Evolutionary conservation across 1,140 invertebrate genomes (phyloP), one percentile per base, ranked within the genome.

Genomic region (Rhyzopertha dominica): DNA sequence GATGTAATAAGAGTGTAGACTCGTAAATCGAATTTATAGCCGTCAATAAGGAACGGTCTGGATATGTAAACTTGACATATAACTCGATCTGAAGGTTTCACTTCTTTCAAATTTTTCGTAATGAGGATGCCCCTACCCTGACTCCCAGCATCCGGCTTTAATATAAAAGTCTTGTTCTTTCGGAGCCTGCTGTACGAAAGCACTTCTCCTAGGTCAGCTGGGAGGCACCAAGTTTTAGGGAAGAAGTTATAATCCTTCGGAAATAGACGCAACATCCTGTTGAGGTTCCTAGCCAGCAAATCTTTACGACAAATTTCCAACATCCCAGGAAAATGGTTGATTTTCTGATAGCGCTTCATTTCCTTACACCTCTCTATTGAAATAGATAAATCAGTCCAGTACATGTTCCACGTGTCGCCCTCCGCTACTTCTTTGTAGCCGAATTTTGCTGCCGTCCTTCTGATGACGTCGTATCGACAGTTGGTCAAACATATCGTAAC

Each of bases 21-120:
- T 41, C 95, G 77, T 20, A 98, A 76, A 70, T 99, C 95, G 72
- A 98, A 99, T 72, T 99, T 99, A 62, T 88, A 95, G 12, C 90
- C 91, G 73, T 98, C 92, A 22, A 98, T 89, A 3, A 96, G 74
- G 56, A 90, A 91, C 0, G 87, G 87, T 70, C 73, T 78, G 30
- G 74, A 63, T 25, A 88, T 67, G 56, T 87, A 88, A 3, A 84
- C 74, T 63, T 94, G 90, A 63, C 88, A 92, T 41, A 93, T 87
- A 62, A 88, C 79, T 40, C 85, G 80, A 56, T 90, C 87, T 37
- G 76, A 75, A 1, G 81, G 76, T 58, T 84, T 85, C 30, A 92
- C 74, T 13, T 88, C 83, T 65, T 84, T 89, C 1, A 90, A 59
- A 45, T 70, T 54, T 68, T 80, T 86, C 0, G 87, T 89, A 10